Evolutionary conservation across 1,140 invertebrate genomes (phyloP).

Genomic region (Diachasmimorpha longicaudata): DNA sequence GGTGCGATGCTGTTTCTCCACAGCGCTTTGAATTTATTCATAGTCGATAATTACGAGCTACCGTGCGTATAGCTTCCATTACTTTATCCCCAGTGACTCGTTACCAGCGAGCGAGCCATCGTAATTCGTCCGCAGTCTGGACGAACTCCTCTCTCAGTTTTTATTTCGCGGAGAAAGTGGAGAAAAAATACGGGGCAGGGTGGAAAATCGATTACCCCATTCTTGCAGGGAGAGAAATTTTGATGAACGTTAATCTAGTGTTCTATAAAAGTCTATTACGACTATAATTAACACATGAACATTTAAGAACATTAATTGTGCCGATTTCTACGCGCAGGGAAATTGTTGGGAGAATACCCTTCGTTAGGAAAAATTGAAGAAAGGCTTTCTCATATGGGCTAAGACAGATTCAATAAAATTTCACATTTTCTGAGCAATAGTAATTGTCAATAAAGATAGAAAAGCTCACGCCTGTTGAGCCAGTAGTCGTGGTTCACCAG

Average conservation of each 20-base stretch:
- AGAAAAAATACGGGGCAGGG: not conserved
- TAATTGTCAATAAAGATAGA: too few species aligned
- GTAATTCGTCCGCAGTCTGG: slow-evolving; percentile 1
- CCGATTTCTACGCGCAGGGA: too few species aligned
- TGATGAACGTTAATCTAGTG: too few species aligned
- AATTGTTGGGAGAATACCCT: too few species aligned
- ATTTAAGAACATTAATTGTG: too few species aligned
- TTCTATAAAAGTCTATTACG: too few species aligned
- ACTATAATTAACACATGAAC: too few species aligned
- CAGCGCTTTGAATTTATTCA: slow-evolving; percentile 23
- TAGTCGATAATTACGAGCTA: slow-evolving; percentile 25
- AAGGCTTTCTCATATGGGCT: too few species aligned
- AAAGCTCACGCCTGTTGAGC: too few species aligned
- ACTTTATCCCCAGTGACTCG: slow-evolving; percentile 18
- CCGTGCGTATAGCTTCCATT: slow-evolving; percentile 3
- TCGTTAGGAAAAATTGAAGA: too few species aligned
- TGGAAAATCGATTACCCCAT: not conserved
- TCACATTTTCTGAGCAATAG: too few species aligned
- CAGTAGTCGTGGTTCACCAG: not conserved
- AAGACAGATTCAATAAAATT: not conserved
- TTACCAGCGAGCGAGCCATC: not conserved
- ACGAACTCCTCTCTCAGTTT: not conserved
- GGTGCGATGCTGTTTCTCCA: not conserved
- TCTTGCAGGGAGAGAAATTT: not conserved
- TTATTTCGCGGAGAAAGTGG: not conserved